Evolutionary conservation across 2,113 vertebrate genomes (phyloP).

Genomic region (Thunnus maccoyii): DNA sequence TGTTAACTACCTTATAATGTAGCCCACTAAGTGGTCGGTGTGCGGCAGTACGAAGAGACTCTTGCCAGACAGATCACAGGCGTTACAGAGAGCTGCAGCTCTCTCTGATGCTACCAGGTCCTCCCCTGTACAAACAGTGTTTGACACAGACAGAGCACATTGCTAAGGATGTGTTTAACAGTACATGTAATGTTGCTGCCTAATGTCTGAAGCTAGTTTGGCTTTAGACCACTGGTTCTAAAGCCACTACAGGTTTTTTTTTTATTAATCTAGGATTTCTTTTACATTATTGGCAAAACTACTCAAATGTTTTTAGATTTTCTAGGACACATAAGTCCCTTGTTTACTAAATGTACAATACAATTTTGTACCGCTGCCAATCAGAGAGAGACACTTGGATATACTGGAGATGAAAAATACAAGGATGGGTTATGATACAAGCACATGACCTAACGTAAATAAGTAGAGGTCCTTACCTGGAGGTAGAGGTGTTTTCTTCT

Average conservation of each 20-base stretch:
- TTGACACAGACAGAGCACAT: neutral
- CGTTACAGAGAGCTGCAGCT: slow-evolving; percentile 92
- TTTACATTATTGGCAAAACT: too few species aligned
- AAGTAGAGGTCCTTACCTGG: slow-evolving; percentile 86
- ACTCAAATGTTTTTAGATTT: too few species aligned
- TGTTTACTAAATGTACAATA: neutral
- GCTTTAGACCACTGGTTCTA: too few species aligned
- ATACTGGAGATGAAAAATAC: neutral
- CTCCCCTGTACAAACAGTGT: slow-evolving; percentile 87
- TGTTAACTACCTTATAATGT: slow-evolving; percentile 93
- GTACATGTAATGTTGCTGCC: too few species aligned
- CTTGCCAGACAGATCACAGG: slow-evolving; percentile 97
- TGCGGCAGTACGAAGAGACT: slow-evolving; percentile 97
- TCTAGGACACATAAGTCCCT: too few species aligned
- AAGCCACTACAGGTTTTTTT: too few species aligned
- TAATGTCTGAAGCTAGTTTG: too few species aligned
- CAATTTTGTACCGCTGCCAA: neutral
- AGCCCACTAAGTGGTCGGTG: slow-evolving; percentile 97
- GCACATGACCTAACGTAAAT: neutral
- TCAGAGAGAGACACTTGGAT: neutral
- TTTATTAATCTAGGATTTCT: too few species aligned
- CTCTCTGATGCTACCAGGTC: slow-evolving; percentile 96
- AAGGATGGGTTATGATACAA: neutral
- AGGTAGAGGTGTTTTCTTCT: slow-evolving; percentile 97
- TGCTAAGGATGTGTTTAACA: neutral